Evolutionary conservation across 2,888 invertebrate genomes (phyloP).

Genomic region (Elegia similella): DNA sequence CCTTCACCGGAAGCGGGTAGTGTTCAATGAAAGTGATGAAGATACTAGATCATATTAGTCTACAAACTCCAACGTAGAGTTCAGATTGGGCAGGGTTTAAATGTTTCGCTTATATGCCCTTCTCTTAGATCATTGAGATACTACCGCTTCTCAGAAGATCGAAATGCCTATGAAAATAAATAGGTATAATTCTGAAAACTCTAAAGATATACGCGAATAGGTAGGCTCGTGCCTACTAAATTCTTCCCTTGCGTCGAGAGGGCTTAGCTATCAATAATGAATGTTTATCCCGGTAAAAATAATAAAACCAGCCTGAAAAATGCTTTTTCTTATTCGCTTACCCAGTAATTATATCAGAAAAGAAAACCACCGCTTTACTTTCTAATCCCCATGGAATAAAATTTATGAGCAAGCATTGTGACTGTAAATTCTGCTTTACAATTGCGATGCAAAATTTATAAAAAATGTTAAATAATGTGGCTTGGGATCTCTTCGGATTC

Average conservation of each 20-base stretch:
- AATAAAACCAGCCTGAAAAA: conserved; percentile 32
- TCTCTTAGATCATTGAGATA: too few relatives aligned
- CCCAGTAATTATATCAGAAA: conserved; percentile 42
- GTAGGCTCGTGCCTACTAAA: background rate
- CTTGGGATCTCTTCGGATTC: conserved; percentile 30
- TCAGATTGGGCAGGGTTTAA: too few relatives aligned
- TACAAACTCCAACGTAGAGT: too few relatives aligned
- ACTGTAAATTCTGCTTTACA: conserved; percentile 42
- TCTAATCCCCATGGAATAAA: conserved; percentile 37
- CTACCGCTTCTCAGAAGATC: too few relatives aligned
- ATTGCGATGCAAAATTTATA: conserved; percentile 29
- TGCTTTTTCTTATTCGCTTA: conserved; percentile 29
- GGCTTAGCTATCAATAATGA: conserved; percentile 27
- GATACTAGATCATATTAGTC: too few relatives aligned
- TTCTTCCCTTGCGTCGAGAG: background rate
- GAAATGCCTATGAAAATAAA: too few relatives aligned
- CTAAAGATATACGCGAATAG: background rate
- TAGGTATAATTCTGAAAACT: background rate
- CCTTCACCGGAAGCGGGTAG: too few relatives aligned
- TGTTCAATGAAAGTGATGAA: too few relatives aligned
- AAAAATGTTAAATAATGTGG: conserved; percentile 31
- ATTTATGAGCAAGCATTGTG: conserved; percentile 41
- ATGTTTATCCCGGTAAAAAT: conserved; percentile 27
- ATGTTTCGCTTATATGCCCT: too few relatives aligned
- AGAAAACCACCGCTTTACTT: conserved; percentile 39